These are phyloP conservation scores for Caenorhabditis zanzibari DNA, from an alignment of 2,888 invertebrate species.

Conservation along the genomic window DNA sequence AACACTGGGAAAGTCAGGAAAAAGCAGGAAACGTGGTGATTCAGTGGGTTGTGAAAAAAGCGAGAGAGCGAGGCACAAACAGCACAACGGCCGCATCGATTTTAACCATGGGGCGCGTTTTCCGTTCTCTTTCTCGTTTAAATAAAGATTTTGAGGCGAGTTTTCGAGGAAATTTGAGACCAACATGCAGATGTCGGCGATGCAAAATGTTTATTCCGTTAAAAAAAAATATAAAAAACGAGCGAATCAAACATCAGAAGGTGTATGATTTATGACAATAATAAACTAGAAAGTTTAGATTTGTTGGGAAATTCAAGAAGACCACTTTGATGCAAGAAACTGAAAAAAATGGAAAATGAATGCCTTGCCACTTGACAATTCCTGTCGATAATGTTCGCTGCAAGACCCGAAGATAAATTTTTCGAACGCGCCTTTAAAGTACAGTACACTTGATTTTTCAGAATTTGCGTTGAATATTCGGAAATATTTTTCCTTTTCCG, in stretches of 20 bases:
- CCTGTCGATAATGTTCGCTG: not conserved
- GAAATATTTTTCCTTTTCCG: too few relatives aligned
- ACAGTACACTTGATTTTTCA: not conserved
- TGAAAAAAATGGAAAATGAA: too few relatives aligned
- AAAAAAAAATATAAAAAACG: not conserved
- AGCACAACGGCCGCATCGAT: slow-evolving; percentile 51
- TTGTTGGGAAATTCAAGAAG: not conserved
- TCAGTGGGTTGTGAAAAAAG: not conserved
- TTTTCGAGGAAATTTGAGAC: slow-evolving; percentile 5
- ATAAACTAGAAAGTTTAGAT: not conserved
- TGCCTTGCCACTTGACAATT: too few relatives aligned
- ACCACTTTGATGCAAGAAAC: not conserved
- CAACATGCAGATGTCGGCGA: not conserved
- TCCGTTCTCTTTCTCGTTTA: not conserved
- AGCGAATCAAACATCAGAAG: not conserved
- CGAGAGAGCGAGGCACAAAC: slow-evolving; percentile 35
- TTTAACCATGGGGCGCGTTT: slow-evolving; percentile 57
- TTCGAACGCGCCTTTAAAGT: not conserved
- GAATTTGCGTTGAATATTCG: not conserved
- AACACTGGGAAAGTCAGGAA: slow-evolving; percentile 1
- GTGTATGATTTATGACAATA: not conserved
- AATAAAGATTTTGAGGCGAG: not conserved
- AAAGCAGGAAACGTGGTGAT: slow-evolving; percentile 29
- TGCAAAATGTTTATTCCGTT: not conserved
- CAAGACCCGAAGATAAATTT: not conserved